Conservation (phyloP, 2,113 vertebrate genomes). For the Tachysurus vachellii region DNA sequence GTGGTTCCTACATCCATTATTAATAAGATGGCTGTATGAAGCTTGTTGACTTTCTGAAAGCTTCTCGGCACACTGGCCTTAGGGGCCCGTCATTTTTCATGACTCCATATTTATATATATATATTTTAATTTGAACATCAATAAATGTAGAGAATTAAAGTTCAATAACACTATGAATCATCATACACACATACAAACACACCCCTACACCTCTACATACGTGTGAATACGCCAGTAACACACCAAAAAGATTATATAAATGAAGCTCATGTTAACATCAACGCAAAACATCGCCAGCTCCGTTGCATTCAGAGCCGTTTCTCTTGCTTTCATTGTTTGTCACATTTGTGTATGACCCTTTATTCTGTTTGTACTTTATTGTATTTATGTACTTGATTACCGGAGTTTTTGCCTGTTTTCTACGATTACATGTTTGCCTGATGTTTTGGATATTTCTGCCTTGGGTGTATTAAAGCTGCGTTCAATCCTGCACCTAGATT, state of each 20-base stretch:
- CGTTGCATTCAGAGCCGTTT: no score
- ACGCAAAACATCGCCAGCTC: no score
- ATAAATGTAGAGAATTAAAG: not conserved
- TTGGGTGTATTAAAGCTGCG: no score
- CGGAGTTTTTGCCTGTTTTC: no score
- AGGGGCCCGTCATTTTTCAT: slow-evolving; percentile 44
- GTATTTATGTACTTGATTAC: no score
- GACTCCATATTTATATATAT: slow-evolving; percentile 32
- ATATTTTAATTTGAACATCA: not conserved
- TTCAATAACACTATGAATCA: not conserved
- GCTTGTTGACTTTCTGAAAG: slow-evolving; percentile 50
- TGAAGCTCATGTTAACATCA: no score
- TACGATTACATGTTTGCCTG: no score
- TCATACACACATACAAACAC: slow-evolving; percentile 27
- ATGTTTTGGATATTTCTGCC: no score
- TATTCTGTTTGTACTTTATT: no score
- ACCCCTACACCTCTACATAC: slow-evolving; percentile 39
- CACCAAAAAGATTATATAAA: not conserved
- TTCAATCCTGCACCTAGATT: no score
- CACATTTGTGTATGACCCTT: no score
- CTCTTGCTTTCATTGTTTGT: no score
- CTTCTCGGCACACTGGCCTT: slow-evolving; percentile 40
- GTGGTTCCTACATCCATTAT: not conserved
- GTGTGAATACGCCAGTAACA: slow-evolving; percentile 4
- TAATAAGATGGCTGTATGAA: slow-evolving; percentile 21